These are phyloP conservation scores for Micoletzkya japonica DNA, from an alignment of 2,888 invertebrate genomes.

Conservation along the genomic window DNA sequence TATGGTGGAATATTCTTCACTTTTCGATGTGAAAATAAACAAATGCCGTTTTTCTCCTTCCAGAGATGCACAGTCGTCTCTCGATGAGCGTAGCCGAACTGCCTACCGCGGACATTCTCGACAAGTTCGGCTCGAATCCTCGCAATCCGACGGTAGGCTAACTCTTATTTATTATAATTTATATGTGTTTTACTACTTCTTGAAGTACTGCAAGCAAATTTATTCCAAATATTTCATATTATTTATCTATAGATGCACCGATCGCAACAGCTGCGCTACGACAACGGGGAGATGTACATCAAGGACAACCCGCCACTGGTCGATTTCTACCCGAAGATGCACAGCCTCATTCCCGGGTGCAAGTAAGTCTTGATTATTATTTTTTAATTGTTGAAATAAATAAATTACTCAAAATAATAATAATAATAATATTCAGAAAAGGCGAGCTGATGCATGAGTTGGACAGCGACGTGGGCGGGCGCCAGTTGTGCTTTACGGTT, in stretches of 20 bases:
- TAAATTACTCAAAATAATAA: not conserved
- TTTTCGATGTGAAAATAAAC: too few relatives aligned
- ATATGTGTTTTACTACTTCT: too few relatives aligned
- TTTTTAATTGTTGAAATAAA: not conserved
- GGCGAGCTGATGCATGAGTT: conserved; percentile 23
- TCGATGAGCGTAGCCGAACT: conserved; percentile 13
- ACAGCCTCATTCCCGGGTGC: conserved; percentile 6
- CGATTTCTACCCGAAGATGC: conserved; percentile 20
- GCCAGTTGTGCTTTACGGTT: conserved; percentile 12
- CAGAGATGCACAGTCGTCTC: conserved; percentile 3
- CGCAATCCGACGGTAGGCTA: conserved; percentile 20
- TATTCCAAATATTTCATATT: not conserved
- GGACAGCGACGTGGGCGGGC: conserved; percentile 12
- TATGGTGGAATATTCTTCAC: too few relatives aligned
- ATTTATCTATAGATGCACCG: conserved; percentile 7
- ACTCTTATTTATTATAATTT: not conserved
- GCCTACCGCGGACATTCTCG: conserved; percentile 16
- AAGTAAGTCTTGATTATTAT: not conserved
- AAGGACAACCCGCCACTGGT: conserved; percentile 25
- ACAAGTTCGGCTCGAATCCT: conserved; percentile 21
- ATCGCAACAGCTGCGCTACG: conserved; percentile 14
- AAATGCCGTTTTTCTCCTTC: not conserved
- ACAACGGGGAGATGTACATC: conserved; percentile 27
- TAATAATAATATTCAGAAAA: conserved; percentile 6
- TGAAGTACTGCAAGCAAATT: not conserved